Percentiles rank a stretch among this genome's conserved stretches.
These are phyloP conservation scores for Drosophila sp. DNA, from an alignment of 1,140 invertebrate genomes.

Conservation along the genomic window DNA sequence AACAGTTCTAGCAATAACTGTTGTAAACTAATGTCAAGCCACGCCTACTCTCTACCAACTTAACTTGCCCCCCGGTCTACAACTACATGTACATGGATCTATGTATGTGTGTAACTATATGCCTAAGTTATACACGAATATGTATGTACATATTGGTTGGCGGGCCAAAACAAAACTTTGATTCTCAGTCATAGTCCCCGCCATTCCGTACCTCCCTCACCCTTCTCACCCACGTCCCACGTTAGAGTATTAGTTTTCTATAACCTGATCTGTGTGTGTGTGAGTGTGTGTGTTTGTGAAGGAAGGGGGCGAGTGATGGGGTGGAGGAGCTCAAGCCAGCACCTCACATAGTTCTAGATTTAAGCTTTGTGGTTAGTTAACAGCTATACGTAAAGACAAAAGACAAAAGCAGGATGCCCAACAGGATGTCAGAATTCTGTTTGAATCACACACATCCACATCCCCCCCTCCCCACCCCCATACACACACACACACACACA, in stretches of 20 bases:
- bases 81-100: too few relatives aligned
- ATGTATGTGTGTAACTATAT: background rate
- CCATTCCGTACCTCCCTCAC: too few relatives aligned
- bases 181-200: background rate
- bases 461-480: background rate
- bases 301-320: background rate
- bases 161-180: constrained; percentile 4
- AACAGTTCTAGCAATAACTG: background rate
- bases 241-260: constrained; percentile 5
- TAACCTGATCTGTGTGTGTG: background rate
- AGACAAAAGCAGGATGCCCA: background rate
- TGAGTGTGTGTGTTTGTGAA: background rate
- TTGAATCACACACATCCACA: background rate
- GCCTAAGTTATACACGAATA: background rate
- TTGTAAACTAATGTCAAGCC: constrained; percentile 6
- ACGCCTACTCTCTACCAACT: constrained; percentile 1
- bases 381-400: constrained; percentile 1
- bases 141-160: too few relatives aligned
- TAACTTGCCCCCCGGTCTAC: background rate
- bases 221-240: background rate
- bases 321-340: background rate
- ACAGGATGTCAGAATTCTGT: background rate
- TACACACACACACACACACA: background rate
- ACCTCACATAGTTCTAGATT: constrained; percentile 5
- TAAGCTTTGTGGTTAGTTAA: constrained; percentile 9